These are phyloP conservation scores for Malurus splendens DNA, from an alignment of 2,797 vertebrate species.

Conservation along the genomic window DNA sequence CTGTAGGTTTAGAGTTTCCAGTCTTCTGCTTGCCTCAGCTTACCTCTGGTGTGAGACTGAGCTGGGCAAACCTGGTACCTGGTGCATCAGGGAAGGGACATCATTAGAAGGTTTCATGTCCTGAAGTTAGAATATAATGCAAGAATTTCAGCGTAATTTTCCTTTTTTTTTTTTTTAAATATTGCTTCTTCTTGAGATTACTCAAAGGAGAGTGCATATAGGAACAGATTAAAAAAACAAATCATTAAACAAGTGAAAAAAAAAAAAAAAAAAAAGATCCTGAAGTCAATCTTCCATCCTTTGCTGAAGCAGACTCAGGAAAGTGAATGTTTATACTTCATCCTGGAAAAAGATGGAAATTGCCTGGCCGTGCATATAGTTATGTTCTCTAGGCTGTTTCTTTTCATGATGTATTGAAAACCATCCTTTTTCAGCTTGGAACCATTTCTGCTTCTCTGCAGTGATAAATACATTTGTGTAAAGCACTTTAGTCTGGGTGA, in stretches of 20 bases:
- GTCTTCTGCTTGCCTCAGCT: not conserved
- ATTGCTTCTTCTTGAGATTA: not conserved
- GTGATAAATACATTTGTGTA: not conserved
- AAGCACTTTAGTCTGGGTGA: not conserved
- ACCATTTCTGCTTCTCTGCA: not conserved
- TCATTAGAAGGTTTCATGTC: not conserved
- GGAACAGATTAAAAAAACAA: not conserved
- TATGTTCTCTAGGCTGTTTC: not conserved
- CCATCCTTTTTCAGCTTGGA: not conserved
- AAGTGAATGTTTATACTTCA: not conserved
- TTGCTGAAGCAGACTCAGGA: not conserved
- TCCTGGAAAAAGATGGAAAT: not conserved
- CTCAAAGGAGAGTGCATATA: not conserved
- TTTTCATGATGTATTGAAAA: not conserved
- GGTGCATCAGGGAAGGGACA: accelerated
- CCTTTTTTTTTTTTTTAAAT: no score
- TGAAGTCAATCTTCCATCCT: not conserved
- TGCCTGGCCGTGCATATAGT: not conserved
- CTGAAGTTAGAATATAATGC: not conserved
- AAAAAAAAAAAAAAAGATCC: not conserved
- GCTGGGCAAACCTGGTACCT: not conserved
- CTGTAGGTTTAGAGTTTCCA: not conserved
- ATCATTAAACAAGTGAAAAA: not conserved
- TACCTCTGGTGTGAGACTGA: not conserved
- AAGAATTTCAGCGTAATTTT: not conserved